phyloP scores from a whole-genome alignment of 2,113 vertebrate genomes.

The Serilophus lunatus region DNA sequence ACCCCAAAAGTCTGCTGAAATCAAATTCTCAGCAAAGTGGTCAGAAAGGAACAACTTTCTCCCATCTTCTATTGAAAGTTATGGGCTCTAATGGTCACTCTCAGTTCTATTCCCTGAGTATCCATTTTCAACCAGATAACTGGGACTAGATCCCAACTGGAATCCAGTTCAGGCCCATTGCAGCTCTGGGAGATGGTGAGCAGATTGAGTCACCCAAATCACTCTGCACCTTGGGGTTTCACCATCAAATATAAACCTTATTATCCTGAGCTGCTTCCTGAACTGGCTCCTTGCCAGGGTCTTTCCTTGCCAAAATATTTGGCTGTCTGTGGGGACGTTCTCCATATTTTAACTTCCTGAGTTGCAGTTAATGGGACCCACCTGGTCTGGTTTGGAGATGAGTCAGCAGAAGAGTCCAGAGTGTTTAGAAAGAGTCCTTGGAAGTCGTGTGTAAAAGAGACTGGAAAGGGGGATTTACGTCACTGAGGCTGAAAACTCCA shows the following conservation, averaged over 20 bases:
- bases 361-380: slow-evolving; percentile 34
- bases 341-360: slow-evolving; percentile 14
- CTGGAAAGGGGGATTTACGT: not conserved
- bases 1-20: not conserved
- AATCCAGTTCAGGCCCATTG: not conserved
- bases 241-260: slow-evolving; percentile 39
- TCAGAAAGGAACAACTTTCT: not conserved
- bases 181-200: not conserved
- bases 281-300: slow-evolving; percentile 32
- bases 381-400: slow-evolving; percentile 39
- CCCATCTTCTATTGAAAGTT: not conserved
- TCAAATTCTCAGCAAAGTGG: not conserved
- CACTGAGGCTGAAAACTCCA: not conserved
- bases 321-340: slow-evolving; percentile 26
- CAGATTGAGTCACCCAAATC: slow-evolving; percentile 43
- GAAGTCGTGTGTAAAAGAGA: not conserved
- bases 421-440: not conserved
- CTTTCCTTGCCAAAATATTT: slow-evolving; percentile 26
- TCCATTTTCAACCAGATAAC: not conserved
- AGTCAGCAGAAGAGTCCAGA: slow-evolving; percentile 40
- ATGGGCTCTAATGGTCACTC: not conserved
- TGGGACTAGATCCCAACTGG: not conserved
- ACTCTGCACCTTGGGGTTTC: slow-evolving; percentile 50
- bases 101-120: not conserved
- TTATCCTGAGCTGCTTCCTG: slow-evolving; percentile 63